Evolutionary conservation across 2,113 vertebrate species (phyloP), one percentile per base, ranked within the genome.

Genomic region (Sula dactylatra): DNA sequence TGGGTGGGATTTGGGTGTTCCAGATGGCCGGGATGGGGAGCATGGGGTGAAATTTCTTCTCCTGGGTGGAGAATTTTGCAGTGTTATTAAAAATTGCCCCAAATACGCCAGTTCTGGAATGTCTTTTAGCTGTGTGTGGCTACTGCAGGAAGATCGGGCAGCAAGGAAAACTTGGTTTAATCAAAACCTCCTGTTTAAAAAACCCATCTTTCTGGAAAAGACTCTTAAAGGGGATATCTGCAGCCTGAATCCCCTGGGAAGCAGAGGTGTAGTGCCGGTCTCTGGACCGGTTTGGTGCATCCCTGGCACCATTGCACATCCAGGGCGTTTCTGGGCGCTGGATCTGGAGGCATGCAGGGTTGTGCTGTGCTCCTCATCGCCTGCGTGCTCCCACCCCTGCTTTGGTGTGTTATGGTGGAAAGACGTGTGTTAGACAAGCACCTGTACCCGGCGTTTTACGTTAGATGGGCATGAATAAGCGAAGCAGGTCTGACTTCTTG

Each of bases 401-500:
- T 11, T n/a, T 1, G 4, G 13, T 8, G 29, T 0, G 13, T 18
- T 6, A 0, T 2, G 4, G 9, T 25, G 7, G 32, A 32, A 69
- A 38, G 8, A 1, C 2, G 1, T 8, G 0, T 3, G 2, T 16
- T 11, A 38, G 12, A n/a, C 5, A 3, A 64, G 8, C 40, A 15
- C 13, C 6, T 5, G 20, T 16, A 3, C 29, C 16, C 2, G 4
- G 19, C 9, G 2, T 8, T 3, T 1, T 4, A 1, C 14, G 49
- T 11, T n/a, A 38, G 44, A 6, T 24, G 25, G 10, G 17, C 25
- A 4, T 3, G 36, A 44, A 6, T 8, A 29, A 61, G 36, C 0
- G 36, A 12, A 66, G 32, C 8, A 25, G 8, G 19, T 50, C 13
- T 40, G 36, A 1, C 56, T 40, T 25, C 26, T 40, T 16, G 8